Evolutionary conservation across 2,113 vertebrate species (phyloP), one percentile per base, ranked within the genome.

Genomic region (Ptilonorhynchus violaceus): DNA sequence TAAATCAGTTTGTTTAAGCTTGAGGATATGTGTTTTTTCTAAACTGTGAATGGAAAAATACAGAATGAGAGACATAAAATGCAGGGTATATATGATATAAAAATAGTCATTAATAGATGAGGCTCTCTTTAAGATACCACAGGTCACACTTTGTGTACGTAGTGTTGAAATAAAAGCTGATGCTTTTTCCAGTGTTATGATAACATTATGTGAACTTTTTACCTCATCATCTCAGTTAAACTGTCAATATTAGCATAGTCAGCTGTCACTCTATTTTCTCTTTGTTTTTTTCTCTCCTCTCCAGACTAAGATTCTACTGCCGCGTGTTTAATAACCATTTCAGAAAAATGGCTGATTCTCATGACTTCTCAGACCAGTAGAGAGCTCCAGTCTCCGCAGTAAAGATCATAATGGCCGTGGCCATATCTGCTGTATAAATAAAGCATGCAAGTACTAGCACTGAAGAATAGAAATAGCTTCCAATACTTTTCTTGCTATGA

Each of bases 1-100:
- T 89, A 90, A 93, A 93, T 92, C 31, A 59, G 68, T 92, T 95
- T 96, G 37, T 74, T 93, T 93, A 89, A 92, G 16, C 10, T 89
- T 96, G 46, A 42, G 22, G 55, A 62, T 89, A 68, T 63, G 24
- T 82, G 27, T 12, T 6, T 2, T 19, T 72, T 92, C 73, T 35
- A 67, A 82, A 33, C 7, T 6, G 4, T 25, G 37, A 80, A 68
- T 74, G 21, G 37, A 62, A 74, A 92, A 77, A 52, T 5, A 14
- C 23, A 76, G n/a, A 90, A 75, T 64, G 44, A 76, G 35, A 84
- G 17, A 28, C 18, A 60, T 76, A 82, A 94, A 67, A 84, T 56
- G 7, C 18, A 82, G 62, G 13, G 30, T 53, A 37, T 37, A 27
- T 49, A 62, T 44, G 41, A 62, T 46, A 76, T 68, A 46, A 52